Percentiles rank a stretch among this genome's conserved stretches.
These are phyloP conservation scores for Proterorhinus semilunaris DNA, from an alignment of 2,113 vertebrate genomes.

Conservation along the genomic window DNA sequence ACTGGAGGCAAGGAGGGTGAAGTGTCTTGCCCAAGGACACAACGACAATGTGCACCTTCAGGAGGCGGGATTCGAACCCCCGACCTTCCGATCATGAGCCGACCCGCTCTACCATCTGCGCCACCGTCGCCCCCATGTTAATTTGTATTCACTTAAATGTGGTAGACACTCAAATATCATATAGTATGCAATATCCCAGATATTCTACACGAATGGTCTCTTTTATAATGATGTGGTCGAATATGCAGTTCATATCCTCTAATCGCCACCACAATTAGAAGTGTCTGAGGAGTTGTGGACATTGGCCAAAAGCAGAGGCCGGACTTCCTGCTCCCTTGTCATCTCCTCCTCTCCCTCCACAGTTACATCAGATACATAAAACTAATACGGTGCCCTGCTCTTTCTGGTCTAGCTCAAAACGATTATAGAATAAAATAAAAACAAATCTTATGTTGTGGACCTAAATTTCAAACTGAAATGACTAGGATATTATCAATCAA, in stretches of 20 bases:
- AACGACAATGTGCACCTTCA: too few species aligned
- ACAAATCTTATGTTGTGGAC: neutral
- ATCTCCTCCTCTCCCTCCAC: slow-evolving; percentile 18
- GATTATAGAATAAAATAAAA: neutral
- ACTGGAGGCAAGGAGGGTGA: too few species aligned
- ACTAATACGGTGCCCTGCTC: slow-evolving; percentile 14
- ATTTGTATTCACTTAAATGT: too few species aligned
- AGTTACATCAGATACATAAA: slow-evolving; percentile 27
- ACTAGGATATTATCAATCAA: too few species aligned
- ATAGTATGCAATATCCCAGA: neutral
- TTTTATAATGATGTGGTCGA: neutral
- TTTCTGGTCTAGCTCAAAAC: neutral
- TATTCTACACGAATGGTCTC: neutral
- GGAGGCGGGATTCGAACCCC: too few species aligned
- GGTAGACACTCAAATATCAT: too few species aligned
- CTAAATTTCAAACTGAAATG: too few species aligned
- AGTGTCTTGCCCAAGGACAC: too few species aligned
- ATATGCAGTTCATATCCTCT: neutral
- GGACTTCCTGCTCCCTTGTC: slow-evolving; percentile 1
- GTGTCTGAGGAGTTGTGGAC: neutral
- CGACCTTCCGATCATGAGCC: too few species aligned
- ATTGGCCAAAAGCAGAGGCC: neutral
- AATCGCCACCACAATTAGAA: neutral
- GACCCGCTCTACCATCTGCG: too few species aligned
- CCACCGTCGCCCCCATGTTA: too few species aligned